Conservation (phyloP, 2,113 vertebrate species). For the Apodemus sylvaticus region DNA sequence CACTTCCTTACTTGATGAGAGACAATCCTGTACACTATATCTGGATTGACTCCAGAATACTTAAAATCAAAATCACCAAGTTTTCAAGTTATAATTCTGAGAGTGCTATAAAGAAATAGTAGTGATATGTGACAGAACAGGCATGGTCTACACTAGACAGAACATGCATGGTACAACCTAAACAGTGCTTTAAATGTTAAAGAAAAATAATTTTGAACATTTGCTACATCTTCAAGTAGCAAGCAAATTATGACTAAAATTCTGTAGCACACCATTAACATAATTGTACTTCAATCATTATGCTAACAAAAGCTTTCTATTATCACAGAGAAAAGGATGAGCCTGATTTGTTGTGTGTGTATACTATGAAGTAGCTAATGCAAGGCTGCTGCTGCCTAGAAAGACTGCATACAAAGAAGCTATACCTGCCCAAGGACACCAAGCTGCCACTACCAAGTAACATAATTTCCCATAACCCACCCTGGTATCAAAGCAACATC, state of each 20-base stretch:
- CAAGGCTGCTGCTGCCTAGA: neutral
- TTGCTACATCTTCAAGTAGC: neutral
- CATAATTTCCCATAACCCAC: no score
- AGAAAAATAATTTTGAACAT: neutral
- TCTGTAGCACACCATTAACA: neutral
- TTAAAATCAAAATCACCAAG: neutral
- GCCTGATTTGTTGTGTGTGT: neutral
- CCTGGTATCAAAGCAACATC: neutral
- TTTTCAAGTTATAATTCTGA: neutral
- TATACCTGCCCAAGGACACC: neutral
- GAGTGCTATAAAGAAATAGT: neutral
- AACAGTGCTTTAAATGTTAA: neutral
- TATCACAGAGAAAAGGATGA: no score
- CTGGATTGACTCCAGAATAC: neutral
- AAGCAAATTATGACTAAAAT: neutral
- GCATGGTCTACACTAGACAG: neutral
- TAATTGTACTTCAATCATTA: neutral
- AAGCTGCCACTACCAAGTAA: neutral
- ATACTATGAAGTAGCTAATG: neutral
- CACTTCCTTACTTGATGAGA: neutral
- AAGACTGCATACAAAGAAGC: neutral
- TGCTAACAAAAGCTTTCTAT: neutral
- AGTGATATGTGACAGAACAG: neutral
- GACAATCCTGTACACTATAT: neutral
- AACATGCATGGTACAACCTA: neutral